Evolutionary conservation across 2,888 invertebrate species (phyloP), one percentile per base, ranked within the genome.

Genomic region (Mythimna lalbum): DNA sequence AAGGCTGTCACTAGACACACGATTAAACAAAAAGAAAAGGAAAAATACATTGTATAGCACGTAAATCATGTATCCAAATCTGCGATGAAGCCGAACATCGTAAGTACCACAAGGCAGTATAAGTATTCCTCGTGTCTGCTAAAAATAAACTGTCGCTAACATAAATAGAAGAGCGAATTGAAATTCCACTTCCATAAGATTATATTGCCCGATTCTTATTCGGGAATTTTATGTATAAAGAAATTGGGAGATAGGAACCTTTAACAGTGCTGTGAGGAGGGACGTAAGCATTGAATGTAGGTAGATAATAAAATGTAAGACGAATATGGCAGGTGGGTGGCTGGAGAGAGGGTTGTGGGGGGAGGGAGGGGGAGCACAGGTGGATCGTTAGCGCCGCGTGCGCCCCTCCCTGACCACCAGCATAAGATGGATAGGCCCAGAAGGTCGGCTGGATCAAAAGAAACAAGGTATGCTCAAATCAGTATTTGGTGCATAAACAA

Each of bases 301-400:
- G 76, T 70, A 74, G 71, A 81, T 80, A 82, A 80, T 72, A 75
- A 82, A 73, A 73, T 67, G 61, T 73, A 73, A 76, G 78, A 76
- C 66, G 69, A 76, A 76, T 75, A 71, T 80, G 78, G 80, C 76
- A 84, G 80, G 76, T 81, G 78, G 78, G 75, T 52, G 69, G 73
- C 64, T 43, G 71, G 73, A 39, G 71, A 47, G 69, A 50, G 64
- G 43, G 47, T 62, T 6, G 80, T 50, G 63, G 63, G 27, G 57
- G 36, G 53, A n/a, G 31, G 49, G 1, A 23, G 21, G 27, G n/a
- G n/a, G n/a, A n/a, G 33, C 56, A 10, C 56, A 53, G 67, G 65
- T 56, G 71, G 82, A 73, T 80, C 82, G 82, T 85, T 82, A 82
- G 74, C 75, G 77, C 71, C 79, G 73, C 81, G 76, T 80, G 77